These are phyloP conservation scores for Apodemia duryi DNA, from an alignment of 2,888 invertebrate species.

Conservation along the genomic window DNA sequence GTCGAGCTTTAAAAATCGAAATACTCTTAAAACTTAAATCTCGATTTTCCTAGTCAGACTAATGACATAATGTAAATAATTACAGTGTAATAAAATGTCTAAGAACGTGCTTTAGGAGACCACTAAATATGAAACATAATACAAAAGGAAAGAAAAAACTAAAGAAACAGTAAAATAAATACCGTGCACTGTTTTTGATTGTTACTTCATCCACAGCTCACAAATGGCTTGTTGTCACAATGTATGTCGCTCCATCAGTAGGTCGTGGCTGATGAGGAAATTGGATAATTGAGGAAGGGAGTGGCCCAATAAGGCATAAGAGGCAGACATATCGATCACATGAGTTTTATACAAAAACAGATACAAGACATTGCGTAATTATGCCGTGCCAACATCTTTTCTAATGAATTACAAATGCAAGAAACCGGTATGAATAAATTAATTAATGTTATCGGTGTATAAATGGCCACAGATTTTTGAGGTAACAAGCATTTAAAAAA, in stretches of 20 bases:
- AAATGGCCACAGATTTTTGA: not conserved
- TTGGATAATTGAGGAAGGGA: constrained; percentile 74
- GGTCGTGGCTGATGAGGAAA: constrained; percentile 61
- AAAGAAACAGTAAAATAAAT: not conserved
- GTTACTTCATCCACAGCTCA: not conserved
- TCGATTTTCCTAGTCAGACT: too few relatives aligned
- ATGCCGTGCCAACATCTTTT: not conserved
- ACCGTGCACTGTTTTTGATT: not conserved
- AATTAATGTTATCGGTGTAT: not conserved
- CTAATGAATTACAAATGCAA: not conserved
- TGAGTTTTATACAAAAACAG: not conserved
- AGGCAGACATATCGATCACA: constrained; percentile 19
- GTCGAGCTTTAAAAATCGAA: too few relatives aligned
- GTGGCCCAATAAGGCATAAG: constrained; percentile 37
- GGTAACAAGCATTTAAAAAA: not conserved
- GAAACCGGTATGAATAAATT: not conserved
- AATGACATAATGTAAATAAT: too few relatives aligned
- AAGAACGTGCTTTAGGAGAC: not conserved
- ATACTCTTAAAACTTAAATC: too few relatives aligned
- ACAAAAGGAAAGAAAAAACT: not conserved
- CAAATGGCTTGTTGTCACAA: not conserved
- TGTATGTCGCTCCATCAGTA: constrained; percentile 22
- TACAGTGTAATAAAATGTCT: not conserved
- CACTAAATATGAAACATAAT: not conserved
- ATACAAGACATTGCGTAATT: constrained; percentile 5